phyloP scores from a whole-genome alignment of 2,113 vertebrate species.

The Poeciliopsis occidentalis region DNA sequence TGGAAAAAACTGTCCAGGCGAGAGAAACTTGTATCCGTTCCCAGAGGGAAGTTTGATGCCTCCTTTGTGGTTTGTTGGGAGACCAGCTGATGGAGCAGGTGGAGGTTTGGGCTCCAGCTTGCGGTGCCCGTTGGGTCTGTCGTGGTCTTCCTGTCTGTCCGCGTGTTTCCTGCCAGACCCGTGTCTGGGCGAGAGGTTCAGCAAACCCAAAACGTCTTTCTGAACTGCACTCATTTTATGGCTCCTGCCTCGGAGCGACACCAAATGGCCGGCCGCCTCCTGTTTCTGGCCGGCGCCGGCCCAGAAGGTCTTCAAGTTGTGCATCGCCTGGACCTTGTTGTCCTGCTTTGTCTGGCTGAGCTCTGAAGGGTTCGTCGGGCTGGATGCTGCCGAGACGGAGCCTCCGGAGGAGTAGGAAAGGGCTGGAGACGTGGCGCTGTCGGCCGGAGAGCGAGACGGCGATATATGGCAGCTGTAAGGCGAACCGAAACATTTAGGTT shows the following conservation, averaged over 20 bases:
- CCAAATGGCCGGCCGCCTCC: conserved; percentile 76
- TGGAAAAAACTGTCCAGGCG: conserved; percentile 91
- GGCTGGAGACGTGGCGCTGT: conserved; percentile 86
- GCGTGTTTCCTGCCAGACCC: conserved; percentile 38
- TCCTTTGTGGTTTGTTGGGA: conserved; percentile 63
- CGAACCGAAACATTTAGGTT: conserved; percentile 90
- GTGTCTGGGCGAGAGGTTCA: conserved; percentile 87
- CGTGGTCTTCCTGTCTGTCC: conserved; percentile 48
- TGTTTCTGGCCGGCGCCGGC: conserved; percentile 82
- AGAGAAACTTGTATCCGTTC: conserved; percentile 91
- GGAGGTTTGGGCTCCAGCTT: conserved; percentile 73
- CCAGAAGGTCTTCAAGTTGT: conserved; percentile 94
- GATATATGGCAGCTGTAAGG: conserved; percentile 89
- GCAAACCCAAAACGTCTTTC: conserved; percentile 89
- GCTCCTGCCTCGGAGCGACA: conserved; percentile 73
- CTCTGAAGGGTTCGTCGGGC: conserved; percentile 85
- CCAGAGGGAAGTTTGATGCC: conserved; percentile 84
- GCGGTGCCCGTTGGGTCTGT: conserved; percentile 83
- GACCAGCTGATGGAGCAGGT: conserved; percentile 54
- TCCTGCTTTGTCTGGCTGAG: conserved; percentile 83
- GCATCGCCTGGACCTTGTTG: conserved; percentile 88
- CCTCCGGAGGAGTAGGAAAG: conserved; percentile 90
- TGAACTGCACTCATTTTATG: conserved; percentile 86
- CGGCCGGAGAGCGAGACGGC: conserved; percentile 85
- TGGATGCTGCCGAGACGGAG: conserved; percentile 84